A percentile compares a stretch with the other conserved stretches of the same genome.
Conservation (phyloP, 2,113 vertebrate species). For the Gallinago undulata region DNA sequence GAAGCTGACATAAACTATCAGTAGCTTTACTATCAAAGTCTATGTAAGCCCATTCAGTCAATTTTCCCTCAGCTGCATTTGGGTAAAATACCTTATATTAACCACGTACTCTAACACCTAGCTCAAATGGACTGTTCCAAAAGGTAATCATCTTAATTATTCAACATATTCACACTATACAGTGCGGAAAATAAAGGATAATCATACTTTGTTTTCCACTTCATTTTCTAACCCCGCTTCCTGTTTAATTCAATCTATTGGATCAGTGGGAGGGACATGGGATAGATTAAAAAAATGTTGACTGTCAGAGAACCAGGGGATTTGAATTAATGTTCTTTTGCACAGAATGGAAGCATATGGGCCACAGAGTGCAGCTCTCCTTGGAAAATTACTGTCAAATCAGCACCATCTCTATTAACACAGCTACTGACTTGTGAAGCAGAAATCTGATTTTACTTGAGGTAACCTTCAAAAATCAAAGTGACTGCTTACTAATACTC, state of each 20-base stretch:
- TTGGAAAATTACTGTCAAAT: conserved; percentile 52
- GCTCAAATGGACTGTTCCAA: neutral
- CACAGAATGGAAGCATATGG: conserved; percentile 27
- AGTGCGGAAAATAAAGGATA: neutral
- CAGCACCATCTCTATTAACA: conserved; percentile 17
- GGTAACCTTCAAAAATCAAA: neutral
- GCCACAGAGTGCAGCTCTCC: neutral
- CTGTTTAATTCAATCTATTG: conserved; percentile 18
- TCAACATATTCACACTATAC: neutral
- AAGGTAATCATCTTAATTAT: neutral
- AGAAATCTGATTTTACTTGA: conserved; percentile 6
- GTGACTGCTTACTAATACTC: neutral
- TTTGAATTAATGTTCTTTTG: conserved; percentile 42
- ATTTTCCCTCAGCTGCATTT: neutral
- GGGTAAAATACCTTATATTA: neutral
- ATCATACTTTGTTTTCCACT: neutral
- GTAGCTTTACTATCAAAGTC: neutral
- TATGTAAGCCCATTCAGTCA: neutral
- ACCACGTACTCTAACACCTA: neutral
- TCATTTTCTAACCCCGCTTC: conserved; percentile 20
- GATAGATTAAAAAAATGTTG: conserved; percentile 16
- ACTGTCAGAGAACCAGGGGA: conserved; percentile 16
- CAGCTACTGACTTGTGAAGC: conserved; percentile 2
- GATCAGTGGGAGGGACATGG: conserved; percentile 15
- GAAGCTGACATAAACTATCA: neutral